Conservation (phyloP, 1,140 invertebrate genomes). For the Dufourea novaeangliae region DNA sequence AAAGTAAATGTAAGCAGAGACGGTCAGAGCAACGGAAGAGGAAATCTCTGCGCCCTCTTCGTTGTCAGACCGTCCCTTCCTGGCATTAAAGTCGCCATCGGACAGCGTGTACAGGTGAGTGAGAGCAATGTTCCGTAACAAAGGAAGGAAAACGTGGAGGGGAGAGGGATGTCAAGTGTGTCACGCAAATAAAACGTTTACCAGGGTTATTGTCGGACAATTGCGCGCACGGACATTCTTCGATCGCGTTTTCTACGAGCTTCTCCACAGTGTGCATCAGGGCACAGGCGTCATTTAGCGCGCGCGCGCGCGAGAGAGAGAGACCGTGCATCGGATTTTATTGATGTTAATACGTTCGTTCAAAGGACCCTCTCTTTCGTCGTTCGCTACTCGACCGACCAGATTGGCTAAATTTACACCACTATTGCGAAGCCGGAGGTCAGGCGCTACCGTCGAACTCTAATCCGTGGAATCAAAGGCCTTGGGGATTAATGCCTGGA, state of each 20-base stretch:
- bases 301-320: constrained; percentile 18
- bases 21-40: neutral
- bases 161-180: constrained; percentile 53
- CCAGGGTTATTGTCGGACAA: constrained; percentile 44
- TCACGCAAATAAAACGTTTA: constrained; percentile 56
- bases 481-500: neutral
- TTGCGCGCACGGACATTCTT: constrained; percentile 37
- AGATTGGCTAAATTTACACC: constrained; percentile 33
- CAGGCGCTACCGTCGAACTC: neutral
- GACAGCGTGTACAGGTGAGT: constrained; percentile 20
- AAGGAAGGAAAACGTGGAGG: constrained; percentile 27
- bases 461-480: neutral
- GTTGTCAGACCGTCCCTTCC: constrained; percentile 17
- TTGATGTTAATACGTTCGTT: constrained; percentile 52
- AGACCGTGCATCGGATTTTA: constrained; percentile 43
- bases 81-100: constrained; percentile 51
- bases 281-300: neutral
- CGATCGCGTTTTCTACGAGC: constrained; percentile 31
- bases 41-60: constrained; percentile 10
- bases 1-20: too few relatives aligned
- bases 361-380: constrained; percentile 9
- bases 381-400: neutral
- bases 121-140: constrained; percentile 27
- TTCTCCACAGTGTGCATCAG: neutral
- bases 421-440: constrained; percentile 5